Conservation (phyloP, 2,797 vertebrate genomes). For the Holocentrus rufus region DNA sequence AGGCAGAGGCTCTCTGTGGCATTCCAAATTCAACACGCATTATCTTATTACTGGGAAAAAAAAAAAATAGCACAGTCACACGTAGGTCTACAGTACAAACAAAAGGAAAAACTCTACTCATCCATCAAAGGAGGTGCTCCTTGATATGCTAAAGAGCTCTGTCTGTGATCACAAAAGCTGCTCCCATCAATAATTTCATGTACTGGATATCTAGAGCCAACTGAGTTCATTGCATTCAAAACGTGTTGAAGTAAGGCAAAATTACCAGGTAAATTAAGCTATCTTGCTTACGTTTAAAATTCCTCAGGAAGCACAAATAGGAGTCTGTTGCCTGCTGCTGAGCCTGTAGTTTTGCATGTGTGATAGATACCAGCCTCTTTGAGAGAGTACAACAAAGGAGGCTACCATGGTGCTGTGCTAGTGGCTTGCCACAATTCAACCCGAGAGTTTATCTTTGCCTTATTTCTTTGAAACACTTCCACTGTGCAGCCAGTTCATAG, state of each 20-base stretch:
- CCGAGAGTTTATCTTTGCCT: conserved; percentile 28
- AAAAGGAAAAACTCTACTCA: conserved; percentile 40
- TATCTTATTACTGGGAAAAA: conserved; percentile 6
- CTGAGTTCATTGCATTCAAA: conserved; percentile 69
- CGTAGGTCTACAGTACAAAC: conserved; percentile 27
- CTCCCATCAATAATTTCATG: conserved; percentile 60
- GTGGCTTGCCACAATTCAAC: conserved; percentile 6
- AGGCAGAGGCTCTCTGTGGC: conserved; percentile 18
- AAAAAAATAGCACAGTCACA: conserved; percentile 24
- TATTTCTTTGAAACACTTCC: neutral
- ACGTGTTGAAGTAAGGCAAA: conserved; percentile 44
- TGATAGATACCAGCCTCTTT: conserved; percentile 43
- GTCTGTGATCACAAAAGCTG: conserved; percentile 47
- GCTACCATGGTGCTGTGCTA: conserved; percentile 6
- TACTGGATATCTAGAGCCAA: conserved; percentile 47
- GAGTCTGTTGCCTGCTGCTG: conserved; percentile 41
- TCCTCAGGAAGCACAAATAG: conserved; percentile 46
- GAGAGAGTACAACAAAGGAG: conserved; percentile 19
- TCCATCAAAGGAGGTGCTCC: conserved; percentile 27
- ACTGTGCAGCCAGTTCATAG: conserved; percentile 18
- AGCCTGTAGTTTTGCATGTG: conserved; percentile 39
- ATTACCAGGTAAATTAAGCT: conserved; percentile 39
- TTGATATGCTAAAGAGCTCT: conserved; percentile 63
- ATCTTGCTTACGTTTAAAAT: conserved; percentile 45
- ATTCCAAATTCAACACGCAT: conserved; percentile 29